Conservation (phyloP, 2,888 invertebrate species). For the Drosophila buzzatii region DNA sequence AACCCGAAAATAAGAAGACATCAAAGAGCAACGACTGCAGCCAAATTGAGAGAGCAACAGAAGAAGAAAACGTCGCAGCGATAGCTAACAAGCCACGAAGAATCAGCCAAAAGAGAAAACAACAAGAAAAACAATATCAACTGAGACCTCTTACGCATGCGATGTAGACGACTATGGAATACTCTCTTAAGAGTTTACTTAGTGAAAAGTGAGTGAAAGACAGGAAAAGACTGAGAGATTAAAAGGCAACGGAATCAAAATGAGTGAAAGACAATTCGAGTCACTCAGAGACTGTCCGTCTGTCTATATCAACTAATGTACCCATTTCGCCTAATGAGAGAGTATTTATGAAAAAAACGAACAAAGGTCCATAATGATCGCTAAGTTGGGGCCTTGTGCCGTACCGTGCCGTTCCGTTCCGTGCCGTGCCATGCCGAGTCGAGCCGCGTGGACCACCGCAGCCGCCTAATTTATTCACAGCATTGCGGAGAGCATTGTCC, state of each 20-base stretch:
- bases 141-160: neutral
- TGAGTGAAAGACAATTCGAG: neutral
- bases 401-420: conserved; percentile 5
- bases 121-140: conserved; percentile 8
- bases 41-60: conserved; percentile 54
- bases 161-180: neutral
- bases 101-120: conserved; percentile 34
- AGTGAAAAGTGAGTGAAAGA: neutral
- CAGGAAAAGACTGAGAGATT: neutral
- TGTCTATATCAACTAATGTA: neutral
- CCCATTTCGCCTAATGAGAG: neutral
- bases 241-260: neutral
- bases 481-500: conserved; percentile 49
- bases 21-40: conserved; percentile 63
- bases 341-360: conserved; percentile 12
- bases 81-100: conserved; percentile 68
- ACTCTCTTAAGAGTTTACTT: neutral
- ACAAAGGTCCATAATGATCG: conserved; percentile 73
- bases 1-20: conserved; percentile 81
- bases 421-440: conserved; percentile 9
- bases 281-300: too few species aligned
- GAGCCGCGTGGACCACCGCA: conserved; percentile 60
- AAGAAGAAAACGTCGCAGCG: conserved; percentile 37
- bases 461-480: conserved; percentile 82
- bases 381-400: conserved; percentile 29